Evolutionary conservation across 2,113 vertebrate genomes (phyloP).

Genomic region (Menura novaehollandiae): DNA sequence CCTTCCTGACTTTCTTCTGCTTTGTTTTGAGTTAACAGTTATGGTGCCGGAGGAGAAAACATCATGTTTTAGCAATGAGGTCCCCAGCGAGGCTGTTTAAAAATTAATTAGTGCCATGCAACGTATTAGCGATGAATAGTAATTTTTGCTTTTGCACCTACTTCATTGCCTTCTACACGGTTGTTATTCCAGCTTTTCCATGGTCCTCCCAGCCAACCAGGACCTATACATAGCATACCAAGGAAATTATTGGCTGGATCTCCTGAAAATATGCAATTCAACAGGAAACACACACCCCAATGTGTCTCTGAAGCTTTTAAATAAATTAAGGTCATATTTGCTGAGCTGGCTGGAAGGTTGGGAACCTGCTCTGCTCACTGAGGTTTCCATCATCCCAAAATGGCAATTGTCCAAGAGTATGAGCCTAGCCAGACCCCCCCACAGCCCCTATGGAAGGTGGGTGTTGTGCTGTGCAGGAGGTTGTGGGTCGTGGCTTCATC

Average conservation of each 20-base stretch:
- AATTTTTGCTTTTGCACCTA: conserved; percentile 19
- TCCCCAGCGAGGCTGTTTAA: conserved; percentile 61
- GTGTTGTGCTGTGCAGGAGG: not conserved
- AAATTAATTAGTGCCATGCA: conserved; percentile 69
- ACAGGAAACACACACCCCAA: not conserved
- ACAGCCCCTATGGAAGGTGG: rapidly evolving
- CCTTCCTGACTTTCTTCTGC: not conserved
- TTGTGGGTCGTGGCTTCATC: not conserved
- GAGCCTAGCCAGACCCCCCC: not conserved
- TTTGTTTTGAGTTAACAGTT: conserved; percentile 51
- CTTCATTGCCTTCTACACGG: not conserved
- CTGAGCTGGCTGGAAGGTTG: not conserved
- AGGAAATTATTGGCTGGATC: not conserved
- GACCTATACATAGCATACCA: not conserved
- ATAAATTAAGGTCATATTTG: not conserved
- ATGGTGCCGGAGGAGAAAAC: conserved; percentile 57
- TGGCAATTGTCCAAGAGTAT: not conserved
- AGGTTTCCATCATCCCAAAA: not conserved
- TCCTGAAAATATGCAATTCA: not conserved
- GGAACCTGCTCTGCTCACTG: not conserved
- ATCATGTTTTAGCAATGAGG: conserved; percentile 65
- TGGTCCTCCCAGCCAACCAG: not conserved
- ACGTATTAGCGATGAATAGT: conserved; percentile 23
- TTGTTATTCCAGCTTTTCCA: not conserved
- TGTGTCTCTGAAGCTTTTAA: not conserved